Conservation (phyloP, 2,113 vertebrate genomes). For the Dissostichus mawsoni region DNA sequence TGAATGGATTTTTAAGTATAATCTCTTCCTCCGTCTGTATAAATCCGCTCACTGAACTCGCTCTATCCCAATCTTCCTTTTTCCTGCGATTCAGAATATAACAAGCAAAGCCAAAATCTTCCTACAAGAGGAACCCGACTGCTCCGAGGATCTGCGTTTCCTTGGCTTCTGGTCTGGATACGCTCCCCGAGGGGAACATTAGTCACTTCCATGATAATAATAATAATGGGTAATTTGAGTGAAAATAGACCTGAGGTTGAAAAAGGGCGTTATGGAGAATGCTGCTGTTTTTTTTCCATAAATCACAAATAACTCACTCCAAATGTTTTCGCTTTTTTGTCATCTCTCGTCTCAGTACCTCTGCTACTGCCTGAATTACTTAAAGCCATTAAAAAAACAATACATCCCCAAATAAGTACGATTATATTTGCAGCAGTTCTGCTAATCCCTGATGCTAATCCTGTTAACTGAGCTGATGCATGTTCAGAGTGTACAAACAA, state of each 20-base stretch:
- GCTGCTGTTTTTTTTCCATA: slow-evolving; percentile 30
- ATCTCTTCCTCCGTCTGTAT: slow-evolving; percentile 38
- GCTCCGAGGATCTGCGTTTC: slow-evolving; percentile 34
- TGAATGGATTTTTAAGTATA: slow-evolving; percentile 74
- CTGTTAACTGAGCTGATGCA: slow-evolving; percentile 31
- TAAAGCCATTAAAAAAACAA: slow-evolving; percentile 32
- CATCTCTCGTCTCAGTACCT: slow-evolving; percentile 14
- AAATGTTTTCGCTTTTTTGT: slow-evolving; percentile 26
- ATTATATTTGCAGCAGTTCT: slow-evolving; percentile 18
- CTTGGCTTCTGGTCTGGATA: slow-evolving; percentile 45
- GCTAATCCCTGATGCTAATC: slow-evolving; percentile 42
- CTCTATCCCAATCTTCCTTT: slow-evolving; percentile 27
- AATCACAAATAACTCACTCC: slow-evolving; percentile 16
- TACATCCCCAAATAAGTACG: neutral
- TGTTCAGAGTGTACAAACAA: slow-evolving; percentile 5
- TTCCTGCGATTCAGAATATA: slow-evolving; percentile 34
- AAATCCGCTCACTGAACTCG: slow-evolving; percentile 35
- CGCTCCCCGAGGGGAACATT: slow-evolving; percentile 63
- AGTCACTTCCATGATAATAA: slow-evolving; percentile 68
- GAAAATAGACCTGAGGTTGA: slow-evolving; percentile 51
- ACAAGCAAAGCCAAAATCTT: slow-evolving; percentile 39
- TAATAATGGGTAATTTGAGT: slow-evolving; percentile 54
- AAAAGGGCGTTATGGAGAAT: slow-evolving; percentile 50
- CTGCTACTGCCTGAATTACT: neutral
- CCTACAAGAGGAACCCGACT: slow-evolving; percentile 22